Evolutionary conservation across 37 sponge, comb jelly and placozoan genomes (phyloP).

Genomic region (Lycopodina hypogea): DNA sequence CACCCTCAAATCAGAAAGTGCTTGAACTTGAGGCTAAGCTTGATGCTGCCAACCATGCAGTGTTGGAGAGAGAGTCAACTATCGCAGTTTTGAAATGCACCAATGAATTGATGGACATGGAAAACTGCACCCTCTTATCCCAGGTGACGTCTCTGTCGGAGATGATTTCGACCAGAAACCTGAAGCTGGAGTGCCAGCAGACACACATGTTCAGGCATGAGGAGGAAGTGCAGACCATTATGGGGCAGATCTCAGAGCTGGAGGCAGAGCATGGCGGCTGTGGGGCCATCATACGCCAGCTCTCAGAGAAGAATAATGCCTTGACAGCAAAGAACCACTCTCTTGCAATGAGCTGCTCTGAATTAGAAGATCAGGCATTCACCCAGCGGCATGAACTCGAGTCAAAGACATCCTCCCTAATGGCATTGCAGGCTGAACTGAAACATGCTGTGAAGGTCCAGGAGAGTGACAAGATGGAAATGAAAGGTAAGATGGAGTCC

Average conservation of each 20-base stretch:
- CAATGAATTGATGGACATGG: conserved; percentile 27
- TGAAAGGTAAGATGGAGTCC: conserved; percentile 3
- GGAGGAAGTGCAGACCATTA: conserved; percentile 30
- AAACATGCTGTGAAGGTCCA: conserved; percentile 4
- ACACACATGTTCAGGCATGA: conserved; percentile 22
- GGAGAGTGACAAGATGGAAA: not conserved
- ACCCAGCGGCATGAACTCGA: conserved; percentile 16
- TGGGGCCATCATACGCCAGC: not conserved
- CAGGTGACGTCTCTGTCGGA: conserved; percentile 57
- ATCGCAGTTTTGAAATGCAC: conserved; percentile 16
- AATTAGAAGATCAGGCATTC: not conserved
- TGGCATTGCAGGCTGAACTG: conserved; percentile 13
- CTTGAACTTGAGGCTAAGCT: conserved; percentile 26
- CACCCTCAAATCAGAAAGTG: conserved; percentile 8
- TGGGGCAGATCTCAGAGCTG: conserved; percentile 28
- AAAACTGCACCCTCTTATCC: conserved; percentile 35
- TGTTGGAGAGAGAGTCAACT: conserved; percentile 35
- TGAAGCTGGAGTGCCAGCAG: conserved; percentile 39
- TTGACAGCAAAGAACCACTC: not conserved
- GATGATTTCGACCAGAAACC: conserved; percentile 44
- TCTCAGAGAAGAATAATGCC: conserved; percentile 15
- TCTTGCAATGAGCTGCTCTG: not conserved
- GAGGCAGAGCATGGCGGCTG: conserved; percentile 42
- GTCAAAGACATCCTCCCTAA: conserved; percentile 7
- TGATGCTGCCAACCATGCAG: not conserved